phyloP scores from a whole-genome alignment of 1,140 invertebrate genomes.

The Drosophila albomicans region DNA sequence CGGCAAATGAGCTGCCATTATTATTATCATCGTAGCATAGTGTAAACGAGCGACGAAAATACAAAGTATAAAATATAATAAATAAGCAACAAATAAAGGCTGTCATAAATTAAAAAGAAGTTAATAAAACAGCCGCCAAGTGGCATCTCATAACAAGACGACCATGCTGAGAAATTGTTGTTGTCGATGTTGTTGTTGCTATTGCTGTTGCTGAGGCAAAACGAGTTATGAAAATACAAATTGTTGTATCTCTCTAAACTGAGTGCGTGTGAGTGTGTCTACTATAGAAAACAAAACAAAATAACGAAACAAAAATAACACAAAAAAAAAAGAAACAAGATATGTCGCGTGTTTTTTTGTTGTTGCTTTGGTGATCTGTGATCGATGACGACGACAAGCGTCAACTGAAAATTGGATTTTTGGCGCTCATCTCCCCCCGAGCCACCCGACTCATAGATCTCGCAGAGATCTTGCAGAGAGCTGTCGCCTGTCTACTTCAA shows the following conservation, averaged over 20 bases:
- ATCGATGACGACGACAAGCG: constrained; percentile 74
- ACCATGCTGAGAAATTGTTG: neutral
- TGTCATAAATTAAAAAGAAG: constrained; percentile 64
- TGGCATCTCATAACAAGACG: constrained; percentile 61
- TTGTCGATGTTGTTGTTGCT: constrained; percentile 12
- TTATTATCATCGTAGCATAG: constrained; percentile 4
- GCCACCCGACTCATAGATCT: constrained; percentile 17
- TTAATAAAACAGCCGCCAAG: constrained; percentile 63
- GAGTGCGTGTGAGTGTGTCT: constrained; percentile 70
- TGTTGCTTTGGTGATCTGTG: constrained; percentile 58
- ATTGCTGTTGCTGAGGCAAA: constrained; percentile 43
- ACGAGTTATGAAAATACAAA: constrained; percentile 83
- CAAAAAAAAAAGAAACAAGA: constrained; percentile 52
- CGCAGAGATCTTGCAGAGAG: neutral
- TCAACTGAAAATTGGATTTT: constrained; percentile 74
- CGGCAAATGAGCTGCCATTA: constrained; percentile 32
- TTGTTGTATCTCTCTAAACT: constrained; percentile 59
- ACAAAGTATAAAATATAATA: constrained; percentile 30
- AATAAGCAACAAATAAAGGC: constrained; percentile 50
- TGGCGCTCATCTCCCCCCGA: constrained; percentile 28
- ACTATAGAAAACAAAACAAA: constrained; percentile 51
- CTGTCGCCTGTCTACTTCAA: constrained; percentile 57
- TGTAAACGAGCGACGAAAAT: constrained; percentile 33
- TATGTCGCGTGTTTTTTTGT: constrained; percentile 42
- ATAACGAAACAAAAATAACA: constrained; percentile 3